Percentiles rank a stretch among this genome's conserved stretches.
Conservation (phyloP, 2,113 vertebrate species). For the Apodemus sylvaticus region DNA sequence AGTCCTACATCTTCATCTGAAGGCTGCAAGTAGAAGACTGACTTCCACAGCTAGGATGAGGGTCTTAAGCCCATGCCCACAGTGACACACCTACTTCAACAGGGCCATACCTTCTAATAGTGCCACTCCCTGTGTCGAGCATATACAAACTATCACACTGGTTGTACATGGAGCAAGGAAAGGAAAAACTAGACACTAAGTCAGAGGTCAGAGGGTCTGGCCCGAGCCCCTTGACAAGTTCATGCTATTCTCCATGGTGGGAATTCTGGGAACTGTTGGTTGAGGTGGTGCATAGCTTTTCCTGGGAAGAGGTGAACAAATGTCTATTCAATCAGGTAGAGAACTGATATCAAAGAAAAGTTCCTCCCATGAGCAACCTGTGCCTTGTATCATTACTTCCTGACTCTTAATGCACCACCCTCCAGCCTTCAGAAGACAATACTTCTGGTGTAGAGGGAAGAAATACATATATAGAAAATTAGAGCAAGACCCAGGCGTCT, state of each 20-base stretch:
- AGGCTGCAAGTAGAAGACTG: too few species aligned
- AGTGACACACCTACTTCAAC: too few species aligned
- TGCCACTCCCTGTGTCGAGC: too few species aligned
- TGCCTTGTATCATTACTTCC: background rate
- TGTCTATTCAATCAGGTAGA: background rate
- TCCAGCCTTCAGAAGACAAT: background rate
- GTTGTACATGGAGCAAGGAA: fast-evolving
- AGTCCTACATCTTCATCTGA: too few species aligned
- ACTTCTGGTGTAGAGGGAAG: background rate
- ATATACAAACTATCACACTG: background rate
- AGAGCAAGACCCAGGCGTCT: background rate
- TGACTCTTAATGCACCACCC: background rate
- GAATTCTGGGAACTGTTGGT: background rate
- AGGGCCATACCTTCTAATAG: too few species aligned
- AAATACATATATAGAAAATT: fast-evolving
- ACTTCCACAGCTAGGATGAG: too few species aligned
- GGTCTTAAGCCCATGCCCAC: too few species aligned
- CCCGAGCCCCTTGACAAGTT: background rate
- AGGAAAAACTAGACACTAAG: background rate
- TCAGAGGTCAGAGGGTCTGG: background rate
- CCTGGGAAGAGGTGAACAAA: background rate
- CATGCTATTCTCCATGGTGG: background rate
- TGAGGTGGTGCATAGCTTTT: background rate
- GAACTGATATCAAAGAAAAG: background rate
- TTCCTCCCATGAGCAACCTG: background rate